These are phyloP conservation scores for Neopipo cinnamomea DNA, from an alignment of 2,113 vertebrate species.

Conservation along the genomic window DNA sequence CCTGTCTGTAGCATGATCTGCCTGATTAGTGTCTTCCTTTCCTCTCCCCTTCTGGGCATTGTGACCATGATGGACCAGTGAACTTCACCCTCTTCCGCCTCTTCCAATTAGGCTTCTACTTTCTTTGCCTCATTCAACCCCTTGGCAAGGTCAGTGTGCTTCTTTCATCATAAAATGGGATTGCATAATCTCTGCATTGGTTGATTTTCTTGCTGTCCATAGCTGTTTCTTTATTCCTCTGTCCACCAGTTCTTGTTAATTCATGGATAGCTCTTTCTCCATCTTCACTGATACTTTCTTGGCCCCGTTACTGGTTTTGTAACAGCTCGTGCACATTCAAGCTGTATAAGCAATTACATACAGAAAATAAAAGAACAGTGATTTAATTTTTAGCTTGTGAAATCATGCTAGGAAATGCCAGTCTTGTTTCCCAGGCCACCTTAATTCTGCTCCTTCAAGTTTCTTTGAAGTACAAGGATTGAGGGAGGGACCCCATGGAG, in stretches of 20 bases:
- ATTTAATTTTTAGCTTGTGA: conserved; percentile 3
- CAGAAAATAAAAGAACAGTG: conserved; percentile 15
- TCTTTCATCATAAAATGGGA: not conserved
- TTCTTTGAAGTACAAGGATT: not conserved
- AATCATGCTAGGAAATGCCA: conserved; percentile 21
- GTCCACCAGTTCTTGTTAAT: not conserved
- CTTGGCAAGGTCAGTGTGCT: conserved; percentile 2
- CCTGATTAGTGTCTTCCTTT: not conserved
- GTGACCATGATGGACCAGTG: not conserved
- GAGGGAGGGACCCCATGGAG: not conserved
- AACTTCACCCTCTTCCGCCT: not conserved
- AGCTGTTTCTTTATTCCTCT: not conserved
- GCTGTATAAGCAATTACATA: not conserved
- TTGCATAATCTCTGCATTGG: not conserved
- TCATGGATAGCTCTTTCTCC: conserved; percentile 3
- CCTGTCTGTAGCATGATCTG: not conserved
- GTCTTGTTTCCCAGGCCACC: not conserved
- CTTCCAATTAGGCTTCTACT: conserved; percentile 3
- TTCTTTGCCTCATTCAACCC: not conserved
- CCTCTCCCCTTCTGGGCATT: not conserved
- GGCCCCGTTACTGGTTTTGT: not conserved
- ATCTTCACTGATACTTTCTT: conserved; percentile 6
- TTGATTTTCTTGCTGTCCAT: not conserved
- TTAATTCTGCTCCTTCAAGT: not conserved
- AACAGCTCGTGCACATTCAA: not conserved